Percentiles rank a stretch among this genome's conserved stretches.
Conservation (phyloP, 2,113 vertebrate species). For the Ochotona curzoniae region DNA sequence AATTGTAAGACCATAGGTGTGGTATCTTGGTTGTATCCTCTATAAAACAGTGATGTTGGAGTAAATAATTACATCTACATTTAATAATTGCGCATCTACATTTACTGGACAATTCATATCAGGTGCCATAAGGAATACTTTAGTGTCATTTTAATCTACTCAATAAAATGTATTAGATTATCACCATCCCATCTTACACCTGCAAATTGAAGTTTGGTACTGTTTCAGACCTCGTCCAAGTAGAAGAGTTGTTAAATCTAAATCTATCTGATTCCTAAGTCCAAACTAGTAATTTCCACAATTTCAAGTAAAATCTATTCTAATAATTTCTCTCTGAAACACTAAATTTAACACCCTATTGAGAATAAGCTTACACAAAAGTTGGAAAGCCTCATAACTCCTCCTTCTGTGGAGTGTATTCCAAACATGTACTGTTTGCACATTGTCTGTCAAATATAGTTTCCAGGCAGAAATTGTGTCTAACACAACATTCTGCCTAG, state of each 20-base stretch:
- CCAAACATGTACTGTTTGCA: conserved; percentile 37
- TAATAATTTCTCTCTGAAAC: not conserved
- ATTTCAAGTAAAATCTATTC: not conserved
- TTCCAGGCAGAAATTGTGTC: conserved; percentile 56
- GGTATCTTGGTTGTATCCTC: not conserved
- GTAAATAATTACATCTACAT: conserved; percentile 12
- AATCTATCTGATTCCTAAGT: not conserved
- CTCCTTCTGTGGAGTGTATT: conserved; percentile 26
- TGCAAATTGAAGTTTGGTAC: not conserved
- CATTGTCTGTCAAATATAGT: conserved; percentile 65
- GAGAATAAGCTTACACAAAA: conserved; percentile 20
- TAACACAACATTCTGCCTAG: conserved; percentile 66
- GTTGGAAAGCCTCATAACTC: not conserved
- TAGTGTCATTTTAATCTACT: not conserved
- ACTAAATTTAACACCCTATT: not conserved
- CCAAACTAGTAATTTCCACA: not conserved
- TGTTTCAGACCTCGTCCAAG: not conserved
- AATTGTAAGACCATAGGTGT: not conserved
- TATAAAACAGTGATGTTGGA: not conserved
- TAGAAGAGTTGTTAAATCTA: not conserved
- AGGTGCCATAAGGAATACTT: not conserved
- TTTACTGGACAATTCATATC: not conserved
- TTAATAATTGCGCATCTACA: too few relatives aligned
- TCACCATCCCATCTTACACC: not conserved
- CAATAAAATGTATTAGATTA: not conserved